Base-by-base conservation (phyloP, 2,888 invertebrate species). In the Heliconius sara region DNA sequence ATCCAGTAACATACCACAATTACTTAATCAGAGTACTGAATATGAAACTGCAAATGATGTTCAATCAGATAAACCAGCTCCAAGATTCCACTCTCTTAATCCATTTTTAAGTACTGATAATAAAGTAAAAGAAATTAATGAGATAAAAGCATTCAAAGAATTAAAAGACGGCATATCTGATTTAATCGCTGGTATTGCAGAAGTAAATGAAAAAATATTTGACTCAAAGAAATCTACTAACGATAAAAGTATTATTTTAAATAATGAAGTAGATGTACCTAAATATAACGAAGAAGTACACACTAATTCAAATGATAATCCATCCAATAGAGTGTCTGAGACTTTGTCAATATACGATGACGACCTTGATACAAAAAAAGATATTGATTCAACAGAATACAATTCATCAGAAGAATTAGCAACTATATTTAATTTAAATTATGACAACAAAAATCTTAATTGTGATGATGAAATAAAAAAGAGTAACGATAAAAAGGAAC, bases 361-460 rank as follows among this genome's bases (percentile, higher is more conserved):
- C 77, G 92, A 93, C 84, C 88, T 93, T 87, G 92, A 93, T 86
- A 83, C 89, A 82, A 94, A 91, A 84, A 93, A 88, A 84, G 93
- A 95, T 80, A 85, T 90, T 79, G 95, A 95, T 88, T 89, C 95
- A 27, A 96, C 96, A 79, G 96, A 96, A 88, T 96, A 96, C 86
- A 96, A 96, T 88, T 96, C 96, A 19, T 96, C 96, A 74, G 96
- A 96, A 87, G 96, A 96, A 87, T 90, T 96, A 84, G 96, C 96
- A 43, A 96, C 96, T 85, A 96, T 96, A 85, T 96, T 96, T 87
- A 96, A 96, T 85, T 85, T 93, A 80, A 91, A 92, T 72, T 87
- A 85, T 79, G 89, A 86, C 83, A 84, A 85, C 27, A 91, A 89
- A 85, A 82, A 85, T 77, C 85, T 83, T 60, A 80, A 81, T 78